Evolutionary conservation across 2,113 vertebrate species (phyloP), one percentile per base, ranked within the genome.

Genomic region (Lampris megalopsis): DNA sequence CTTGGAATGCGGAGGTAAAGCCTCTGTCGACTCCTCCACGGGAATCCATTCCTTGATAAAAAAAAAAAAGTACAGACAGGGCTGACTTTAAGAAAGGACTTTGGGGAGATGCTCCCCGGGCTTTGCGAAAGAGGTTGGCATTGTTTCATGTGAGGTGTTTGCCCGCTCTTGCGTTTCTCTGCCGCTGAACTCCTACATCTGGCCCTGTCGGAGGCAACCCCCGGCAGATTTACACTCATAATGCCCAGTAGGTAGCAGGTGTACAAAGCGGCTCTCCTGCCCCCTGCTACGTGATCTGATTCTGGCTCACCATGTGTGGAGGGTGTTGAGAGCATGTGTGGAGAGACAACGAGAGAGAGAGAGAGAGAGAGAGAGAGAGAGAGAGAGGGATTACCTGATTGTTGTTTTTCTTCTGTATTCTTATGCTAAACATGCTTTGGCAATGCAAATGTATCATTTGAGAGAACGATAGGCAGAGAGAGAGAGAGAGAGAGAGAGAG

Each of bases 1-100:
- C 71, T 78, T 81, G 89, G 88, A 91, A 92, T 92, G 91, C 77
- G 58, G 88, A 43, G 67, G 24, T 68, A 82, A 90, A 64, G 74
- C 68, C 74, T 63, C 79, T 50, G 49, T 76, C 79, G 49, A 81
- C 84, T 83, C 63, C 74, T 90, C 84, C 45, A 69, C 81, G 85
- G 85, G 77, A 92, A 86, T 85, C 72, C 37, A 47, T 86, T 75
- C 80, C 79, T 89, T 71, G 65, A 1, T 42, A 57, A 78, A 78
- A 62, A 61, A 78, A 83, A 53, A 76, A 65, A 49, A 50, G 49
- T 1, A 40, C 40, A 63, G 63, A 71, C 63, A 72, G 48, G 83
- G 59, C 45, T 53, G 64, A 86, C 68, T 77, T 82, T 58, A 78
- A 86, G 52, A 77, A 53, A 63, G 6, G 67, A 24, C 62, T 49